Evolutionary conservation across 2,797 vertebrate species (phyloP), one percentile per base, ranked within the genome.

Genomic region (Ciconia nigra): DNA sequence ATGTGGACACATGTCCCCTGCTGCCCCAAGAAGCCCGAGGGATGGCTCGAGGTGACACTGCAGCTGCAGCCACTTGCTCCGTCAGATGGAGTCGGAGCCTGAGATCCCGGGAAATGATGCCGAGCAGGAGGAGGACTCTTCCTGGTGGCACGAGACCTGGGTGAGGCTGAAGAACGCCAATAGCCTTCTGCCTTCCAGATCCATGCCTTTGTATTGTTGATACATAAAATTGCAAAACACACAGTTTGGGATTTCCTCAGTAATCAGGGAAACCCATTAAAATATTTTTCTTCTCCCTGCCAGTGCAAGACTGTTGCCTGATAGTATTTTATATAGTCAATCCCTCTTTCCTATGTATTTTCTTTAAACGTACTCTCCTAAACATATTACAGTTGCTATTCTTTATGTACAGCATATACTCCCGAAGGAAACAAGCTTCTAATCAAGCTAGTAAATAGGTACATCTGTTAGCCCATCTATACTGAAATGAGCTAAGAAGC

Each of bases 101-200:
- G 37, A 14, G 51, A 41, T 4, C 11, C 29, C 0, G 4, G 46
- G 13, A 37, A 35, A 22, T 1, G 1, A 15, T 20, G 72, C 37
- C 0, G n/a, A 44, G 33, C 41, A 21, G 31, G 24, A 54, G 54
- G 13, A 12, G 41, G 33, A 18, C 20, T 21, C 42, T 26, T 47
- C 44, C 42, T 18, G 52, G 12, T 0, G 16, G 29, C 5, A 16
- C 0, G 0, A 72, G 26, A n/a, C 33, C 39, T 4, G 8, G 13
- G 15, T 31, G 65, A 78, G 5, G 65, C 77, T 31, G 19, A 33
- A 52, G 65, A 85, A 47, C 2, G 1, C 17, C 21, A 12, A 11
- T 5, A 59, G 52, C 22, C 41, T 37, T 79, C 62, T 65, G 51
- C 67, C 52, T 70, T 54, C 72, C 72, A 37, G 33, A 47, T 51